Evolutionary conservation across 2,888 invertebrate genomes (phyloP).

Genomic region (Blomia tropicalis): DNA sequence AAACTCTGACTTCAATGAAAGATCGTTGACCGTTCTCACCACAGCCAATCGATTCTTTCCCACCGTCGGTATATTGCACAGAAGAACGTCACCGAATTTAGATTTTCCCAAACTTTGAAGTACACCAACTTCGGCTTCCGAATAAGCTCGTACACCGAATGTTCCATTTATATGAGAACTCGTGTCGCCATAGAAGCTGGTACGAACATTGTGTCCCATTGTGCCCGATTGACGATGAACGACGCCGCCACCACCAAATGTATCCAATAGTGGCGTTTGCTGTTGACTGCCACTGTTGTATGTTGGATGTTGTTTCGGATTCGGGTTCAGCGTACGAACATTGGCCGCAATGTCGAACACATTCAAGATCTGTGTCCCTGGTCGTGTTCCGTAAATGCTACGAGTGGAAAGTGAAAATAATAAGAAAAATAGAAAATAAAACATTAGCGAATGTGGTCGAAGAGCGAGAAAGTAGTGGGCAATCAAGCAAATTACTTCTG

Average conservation of each 20-base stretch:
- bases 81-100: conserved; percentile 19
- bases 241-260: background rate
- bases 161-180: background rate
- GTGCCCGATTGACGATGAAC: background rate
- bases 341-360: background rate
- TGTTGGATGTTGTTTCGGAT: background rate
- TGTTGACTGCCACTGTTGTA: background rate
- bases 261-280: background rate
- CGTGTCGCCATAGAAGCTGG: background rate
- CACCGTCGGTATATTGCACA: background rate
- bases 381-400: conserved; percentile 12
- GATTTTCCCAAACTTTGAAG: conserved; percentile 18
- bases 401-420: background rate
- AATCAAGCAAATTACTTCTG: conserved; percentile 15
- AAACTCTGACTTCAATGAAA: conserved; percentile 13
- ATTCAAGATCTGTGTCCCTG: background rate
- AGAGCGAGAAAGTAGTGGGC: background rate
- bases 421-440: background rate
- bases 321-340: background rate
- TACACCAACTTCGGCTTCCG: conserved; percentile 14
- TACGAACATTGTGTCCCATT: background rate
- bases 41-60: conserved; percentile 2
- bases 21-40: conserved; percentile 13
- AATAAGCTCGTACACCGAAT: background rate
- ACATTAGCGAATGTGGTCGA: background rate